Evolutionary conservation across 2,113 vertebrate genomes (phyloP).

Genomic region (Coryphaenoides rupestris): DNA sequence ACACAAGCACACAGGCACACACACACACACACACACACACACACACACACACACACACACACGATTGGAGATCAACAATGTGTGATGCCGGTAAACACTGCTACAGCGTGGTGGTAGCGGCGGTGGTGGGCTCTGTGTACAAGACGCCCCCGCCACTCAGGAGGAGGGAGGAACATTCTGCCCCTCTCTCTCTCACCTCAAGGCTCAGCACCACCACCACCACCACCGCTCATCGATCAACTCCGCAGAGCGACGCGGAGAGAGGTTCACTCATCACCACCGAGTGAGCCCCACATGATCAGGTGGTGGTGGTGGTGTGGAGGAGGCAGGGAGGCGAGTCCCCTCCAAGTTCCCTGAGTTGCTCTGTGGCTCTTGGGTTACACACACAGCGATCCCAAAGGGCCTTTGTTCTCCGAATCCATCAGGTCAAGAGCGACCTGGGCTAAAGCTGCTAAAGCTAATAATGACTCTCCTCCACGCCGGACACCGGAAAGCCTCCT

Average conservation of each 20-base stretch:
- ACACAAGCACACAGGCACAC: constrained; percentile 9
- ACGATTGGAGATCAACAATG: constrained; percentile 32
- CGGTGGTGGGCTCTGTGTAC: constrained; percentile 31
- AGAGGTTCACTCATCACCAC: too few species aligned
- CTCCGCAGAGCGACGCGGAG: too few species aligned
- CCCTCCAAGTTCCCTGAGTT: constrained; percentile 12
- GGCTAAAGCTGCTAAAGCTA: constrained; percentile 29
- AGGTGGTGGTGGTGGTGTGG: too few species aligned
- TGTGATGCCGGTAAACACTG: constrained; percentile 12
- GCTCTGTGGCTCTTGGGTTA: constrained; percentile 39
- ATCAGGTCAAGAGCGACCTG: constrained; percentile 1
- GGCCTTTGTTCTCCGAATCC: constrained; percentile 29
- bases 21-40: constrained; percentile 8
- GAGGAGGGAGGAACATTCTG: constrained; percentile 26
- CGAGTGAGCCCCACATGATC: too few species aligned
- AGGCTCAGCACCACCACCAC: not conserved
- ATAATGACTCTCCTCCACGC: constrained; percentile 14
- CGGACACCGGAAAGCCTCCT: constrained; percentile 8
- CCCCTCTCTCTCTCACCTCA: constrained; percentile 16
- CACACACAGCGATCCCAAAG: constrained; percentile 14
- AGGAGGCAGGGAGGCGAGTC: too few species aligned
- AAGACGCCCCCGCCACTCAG: constrained; percentile 36
- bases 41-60: constrained; percentile 11
- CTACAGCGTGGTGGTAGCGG: too few species aligned
- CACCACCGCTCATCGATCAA: too few species aligned